A percentile compares a stretch with the other conserved stretches of the same genome.
These are phyloP conservation scores for Ryuthela nishihirai DNA, from an alignment of 2,888 invertebrate species.

Conservation along the genomic window DNA sequence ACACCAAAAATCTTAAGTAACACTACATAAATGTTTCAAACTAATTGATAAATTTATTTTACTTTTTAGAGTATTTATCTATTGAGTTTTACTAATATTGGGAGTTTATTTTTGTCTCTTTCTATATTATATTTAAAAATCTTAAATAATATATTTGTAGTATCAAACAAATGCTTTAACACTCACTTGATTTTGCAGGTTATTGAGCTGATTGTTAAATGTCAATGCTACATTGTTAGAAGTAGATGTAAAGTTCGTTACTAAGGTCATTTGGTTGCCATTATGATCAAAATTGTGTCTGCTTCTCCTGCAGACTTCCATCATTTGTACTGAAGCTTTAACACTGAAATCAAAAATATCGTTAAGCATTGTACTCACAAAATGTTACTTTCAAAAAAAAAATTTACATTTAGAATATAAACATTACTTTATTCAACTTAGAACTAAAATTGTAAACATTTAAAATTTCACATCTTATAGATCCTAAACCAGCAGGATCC, in stretches of 20 bases:
- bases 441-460: too few species aligned
- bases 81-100: too few species aligned
- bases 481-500: too few species aligned
- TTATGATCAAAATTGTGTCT: conserved; percentile 34
- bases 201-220: conserved; percentile 66
- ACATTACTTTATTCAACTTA: too few species aligned
- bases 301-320: conserved; percentile 71
- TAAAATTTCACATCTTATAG: too few species aligned
- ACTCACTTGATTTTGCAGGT: conserved; percentile 50
- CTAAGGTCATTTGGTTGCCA: conserved; percentile 52
- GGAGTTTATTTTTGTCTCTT: too few species aligned
- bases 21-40: too few species aligned
- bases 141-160: background rate
- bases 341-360: conserved; percentile 55
- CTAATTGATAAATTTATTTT: too few species aligned
- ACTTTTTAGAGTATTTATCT: too few species aligned
- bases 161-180: background rate
- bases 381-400: background rate
- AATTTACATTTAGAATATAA: too few species aligned
- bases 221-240: conserved; percentile 85
- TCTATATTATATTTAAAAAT: too few species aligned
- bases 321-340: conserved; percentile 95
- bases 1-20: too few species aligned
- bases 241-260: conserved; percentile 73
- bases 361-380: background rate